A percentile compares a stretch with the other conserved stretches of the same genome.
These are phyloP conservation scores for Columbina picui DNA, from an alignment of 2,113 vertebrate species.

Conservation along the genomic window DNA sequence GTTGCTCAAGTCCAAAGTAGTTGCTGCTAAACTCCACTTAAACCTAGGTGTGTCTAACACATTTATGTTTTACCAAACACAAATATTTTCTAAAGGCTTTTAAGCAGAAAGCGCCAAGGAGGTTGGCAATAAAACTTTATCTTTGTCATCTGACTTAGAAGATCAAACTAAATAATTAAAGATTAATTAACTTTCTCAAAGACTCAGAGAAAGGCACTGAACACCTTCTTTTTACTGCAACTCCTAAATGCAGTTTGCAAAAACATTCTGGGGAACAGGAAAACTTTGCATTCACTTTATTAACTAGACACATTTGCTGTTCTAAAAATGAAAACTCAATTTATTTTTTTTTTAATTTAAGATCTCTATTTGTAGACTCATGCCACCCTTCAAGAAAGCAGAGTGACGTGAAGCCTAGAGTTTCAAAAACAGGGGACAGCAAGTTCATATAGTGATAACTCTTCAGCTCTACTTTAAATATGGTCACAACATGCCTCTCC, in stretches of 20 bases:
- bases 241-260: not conserved
- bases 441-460: not conserved
- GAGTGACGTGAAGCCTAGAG: not conserved
- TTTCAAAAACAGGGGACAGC: not conserved
- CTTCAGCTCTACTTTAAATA: constrained; percentile 19
- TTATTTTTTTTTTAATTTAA: no score
- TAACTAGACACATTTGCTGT: not conserved
- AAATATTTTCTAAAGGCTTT: not conserved
- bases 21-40: not conserved
- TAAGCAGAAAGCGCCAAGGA: not conserved
- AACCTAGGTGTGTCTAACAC: not conserved
- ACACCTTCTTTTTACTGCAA: not conserved
- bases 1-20: not conserved
- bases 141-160: not conserved
- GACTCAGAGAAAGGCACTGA: not conserved
- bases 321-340: not conserved
- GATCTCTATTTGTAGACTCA: constrained; percentile 57
- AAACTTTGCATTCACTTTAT: not conserved
- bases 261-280: not conserved
- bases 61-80: not conserved
- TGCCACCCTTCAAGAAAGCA: constrained; percentile 75
- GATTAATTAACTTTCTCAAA: not conserved
- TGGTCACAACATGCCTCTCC: constrained; percentile 74
- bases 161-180: not conserved
- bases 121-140: not conserved